These are phyloP conservation scores for Brachystomella parvula DNA, from an alignment of 1,140 invertebrate species.

Conservation along the genomic window DNA sequence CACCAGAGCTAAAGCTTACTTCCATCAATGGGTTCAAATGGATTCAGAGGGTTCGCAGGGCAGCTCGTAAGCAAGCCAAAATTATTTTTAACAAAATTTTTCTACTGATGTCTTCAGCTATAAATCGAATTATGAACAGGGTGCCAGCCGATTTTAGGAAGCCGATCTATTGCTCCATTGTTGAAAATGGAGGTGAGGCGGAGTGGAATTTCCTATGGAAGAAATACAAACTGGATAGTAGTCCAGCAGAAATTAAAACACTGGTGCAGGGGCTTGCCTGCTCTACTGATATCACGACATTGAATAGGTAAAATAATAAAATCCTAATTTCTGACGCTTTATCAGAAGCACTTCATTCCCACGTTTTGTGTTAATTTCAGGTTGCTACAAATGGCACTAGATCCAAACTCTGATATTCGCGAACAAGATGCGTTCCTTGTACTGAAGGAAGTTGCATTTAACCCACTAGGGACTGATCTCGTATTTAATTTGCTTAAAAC, in stretches of 20 bases:
- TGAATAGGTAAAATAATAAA: background rate
- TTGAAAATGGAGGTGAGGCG: background rate
- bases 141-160: slow-evolving; percentile 4
- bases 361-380: background rate
- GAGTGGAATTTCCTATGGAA: slow-evolving; percentile 5
- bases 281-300: background rate
- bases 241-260: background rate
- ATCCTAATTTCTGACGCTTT: too few species aligned
- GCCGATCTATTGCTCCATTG: slow-evolving; percentile 2
- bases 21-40: too few species aligned
- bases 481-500: background rate
- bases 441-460: slow-evolving; percentile 13
- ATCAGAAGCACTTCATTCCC: too few species aligned
- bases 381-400: slow-evolving; percentile 1
- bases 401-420: background rate
- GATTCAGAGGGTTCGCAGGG: background rate
- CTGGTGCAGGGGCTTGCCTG: slow-evolving; percentile 2
- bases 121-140: background rate
- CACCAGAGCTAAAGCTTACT: background rate
- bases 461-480: slow-evolving; percentile 3
- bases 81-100: background rate
- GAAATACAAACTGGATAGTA: background rate
- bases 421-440: background rate
- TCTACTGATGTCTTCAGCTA: background rate
- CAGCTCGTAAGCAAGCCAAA: background rate